Conservation (phyloP, 2,797 vertebrate species). For the Esox masquinongy region DNA sequence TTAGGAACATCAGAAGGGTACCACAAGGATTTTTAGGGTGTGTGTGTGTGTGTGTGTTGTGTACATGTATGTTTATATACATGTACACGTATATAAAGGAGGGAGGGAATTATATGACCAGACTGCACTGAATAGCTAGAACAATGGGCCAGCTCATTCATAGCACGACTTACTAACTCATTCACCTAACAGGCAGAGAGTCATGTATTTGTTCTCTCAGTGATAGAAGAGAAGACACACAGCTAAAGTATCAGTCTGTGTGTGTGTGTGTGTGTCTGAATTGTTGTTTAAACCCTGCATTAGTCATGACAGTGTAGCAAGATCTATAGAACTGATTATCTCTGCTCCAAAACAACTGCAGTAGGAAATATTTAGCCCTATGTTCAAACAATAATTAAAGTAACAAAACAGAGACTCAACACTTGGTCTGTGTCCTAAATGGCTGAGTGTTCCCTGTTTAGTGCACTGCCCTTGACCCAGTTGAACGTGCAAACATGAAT, state of each 20-base stretch:
- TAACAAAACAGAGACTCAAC: neutral
- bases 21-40: too few species aligned
- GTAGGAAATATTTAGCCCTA: neutral
- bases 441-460: neutral
- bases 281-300: neutral
- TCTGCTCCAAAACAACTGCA: neutral
- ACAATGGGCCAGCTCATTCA: too few species aligned
- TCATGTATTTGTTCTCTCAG: neutral
- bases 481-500: neutral
- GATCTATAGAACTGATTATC: neutral
- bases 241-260: neutral
- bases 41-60: too few species aligned
- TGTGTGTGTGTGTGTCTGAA: neutral
- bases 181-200: too few species aligned
- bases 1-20: too few species aligned
- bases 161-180: too few species aligned
- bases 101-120: too few species aligned
- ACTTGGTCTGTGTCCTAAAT: neutral
- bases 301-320: neutral
- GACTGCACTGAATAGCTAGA: too few species aligned
- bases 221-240: neutral
- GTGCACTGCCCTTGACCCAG: neutral
- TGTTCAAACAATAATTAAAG: neutral
- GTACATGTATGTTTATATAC: too few species aligned
- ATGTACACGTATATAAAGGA: too few species aligned